Base-by-base conservation (phyloP, 2,888 invertebrate genomes). In the Antitype chi region DNA sequence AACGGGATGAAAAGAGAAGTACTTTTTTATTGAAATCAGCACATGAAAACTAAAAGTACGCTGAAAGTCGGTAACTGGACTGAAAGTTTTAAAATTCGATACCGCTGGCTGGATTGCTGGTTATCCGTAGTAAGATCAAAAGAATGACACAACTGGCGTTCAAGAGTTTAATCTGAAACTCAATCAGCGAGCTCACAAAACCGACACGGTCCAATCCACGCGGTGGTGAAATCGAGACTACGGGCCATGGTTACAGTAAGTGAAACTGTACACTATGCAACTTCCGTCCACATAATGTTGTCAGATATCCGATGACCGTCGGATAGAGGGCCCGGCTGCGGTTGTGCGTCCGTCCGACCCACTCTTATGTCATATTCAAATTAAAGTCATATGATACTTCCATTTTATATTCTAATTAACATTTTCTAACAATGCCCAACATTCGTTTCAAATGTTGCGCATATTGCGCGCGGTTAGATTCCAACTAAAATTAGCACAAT, bases 221-320 rank as follows among this genome's bases (percentile, higher is more conserved):
- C 87, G 79, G 85, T 82, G 90, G 91, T 94, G 95, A 94, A 95
- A 95, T 93, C 90, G 94, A 95, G 93, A 93, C 95, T 91, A 87
- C 93, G 89, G 90, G 89, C 90, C 90, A 92, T 89, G 91, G 92
- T 92, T 92, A 92, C 92, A 91, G 94, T 92, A 92, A 94, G 94
- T 94, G 96, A 95, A 96, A 96, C 95, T 95, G 93, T 93, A 96
- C 94, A 94, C 95, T 94, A 91, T 92, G 94, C 92, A 92, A 95
- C 96, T 95, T 95, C 96, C 96, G 95, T 93, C 95, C 93, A 90
- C 91, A 91, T 88, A 88, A 91, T 93, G 93, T 92, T 93, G 94
- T 88, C 90, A 89, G 93, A 92, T 95, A 94, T 95, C 94, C 93
- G 92, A 94, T 95, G 93, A 90, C 93, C 76, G 87, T 86, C 90